phyloP scores from a whole-genome alignment of 1,140 invertebrate species.

The Macrobrachium nipponense region DNA sequence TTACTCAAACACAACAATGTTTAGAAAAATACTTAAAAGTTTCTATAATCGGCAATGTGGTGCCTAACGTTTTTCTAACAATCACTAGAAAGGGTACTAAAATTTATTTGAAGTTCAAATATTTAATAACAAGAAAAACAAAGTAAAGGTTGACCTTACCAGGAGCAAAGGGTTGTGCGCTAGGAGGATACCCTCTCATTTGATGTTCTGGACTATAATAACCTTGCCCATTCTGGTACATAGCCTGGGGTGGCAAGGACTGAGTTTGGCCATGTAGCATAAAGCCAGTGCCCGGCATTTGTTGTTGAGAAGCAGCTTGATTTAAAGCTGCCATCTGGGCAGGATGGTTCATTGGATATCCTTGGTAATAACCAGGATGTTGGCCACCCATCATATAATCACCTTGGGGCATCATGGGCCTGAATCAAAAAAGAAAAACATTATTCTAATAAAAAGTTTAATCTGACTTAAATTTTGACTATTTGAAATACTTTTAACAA shows the following conservation, averaged over 20 bases:
- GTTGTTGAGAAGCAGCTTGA: slow-evolving; percentile 14
- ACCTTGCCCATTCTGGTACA: slow-evolving; percentile 61
- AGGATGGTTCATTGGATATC: slow-evolving; percentile 56
- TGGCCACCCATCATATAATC: slow-evolving; percentile 59
- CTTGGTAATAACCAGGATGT: slow-evolving; percentile 45
- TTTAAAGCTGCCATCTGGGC: slow-evolving; percentile 22
- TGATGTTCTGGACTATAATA: slow-evolving; percentile 61
- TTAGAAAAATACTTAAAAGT: too few relatives aligned
- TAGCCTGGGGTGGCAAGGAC: slow-evolving; percentile 51
- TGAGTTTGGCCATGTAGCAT: slow-evolving; percentile 63
- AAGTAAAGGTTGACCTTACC: slow-evolving; percentile 16
- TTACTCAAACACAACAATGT: too few relatives aligned
- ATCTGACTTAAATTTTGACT: not conserved
- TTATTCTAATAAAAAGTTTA: slow-evolving; percentile 1
- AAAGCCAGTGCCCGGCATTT: slow-evolving; percentile 44
- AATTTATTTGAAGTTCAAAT: not conserved
- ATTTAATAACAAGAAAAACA: not conserved
- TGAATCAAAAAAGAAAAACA: not conserved
- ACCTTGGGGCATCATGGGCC: slow-evolving; percentile 58
- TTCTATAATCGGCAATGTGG: too few relatives aligned
- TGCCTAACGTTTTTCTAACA: too few relatives aligned
- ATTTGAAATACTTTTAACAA: not conserved
- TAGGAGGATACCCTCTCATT: slow-evolving; percentile 53
- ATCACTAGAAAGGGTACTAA: not conserved
- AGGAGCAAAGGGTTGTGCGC: slow-evolving; percentile 47